These are phyloP conservation scores for Melanostigma gelatinosum DNA, from an alignment of 2,113 vertebrate genomes.

Conservation along the genomic window DNA sequence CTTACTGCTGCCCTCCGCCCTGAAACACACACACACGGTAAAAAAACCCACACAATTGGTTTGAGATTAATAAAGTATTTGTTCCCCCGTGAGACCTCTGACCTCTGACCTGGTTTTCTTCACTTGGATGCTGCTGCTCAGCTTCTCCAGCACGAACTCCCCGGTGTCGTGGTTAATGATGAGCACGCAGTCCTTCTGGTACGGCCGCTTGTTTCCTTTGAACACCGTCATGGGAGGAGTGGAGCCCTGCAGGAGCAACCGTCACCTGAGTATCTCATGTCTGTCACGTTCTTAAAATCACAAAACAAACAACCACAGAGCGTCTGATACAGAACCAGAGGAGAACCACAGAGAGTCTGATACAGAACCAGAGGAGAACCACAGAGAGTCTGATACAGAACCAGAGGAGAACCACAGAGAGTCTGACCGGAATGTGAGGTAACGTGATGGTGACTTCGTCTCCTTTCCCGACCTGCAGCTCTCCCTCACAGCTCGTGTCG, in stretches of 20 bases:
- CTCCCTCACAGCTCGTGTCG: constrained; percentile 95
- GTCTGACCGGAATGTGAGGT: constrained; percentile 95
- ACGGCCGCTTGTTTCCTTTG: constrained; percentile 97
- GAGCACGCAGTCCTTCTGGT: constrained; percentile 98
- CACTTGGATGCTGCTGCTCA: constrained; percentile 98
- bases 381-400: too few relatives aligned
- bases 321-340: too few relatives aligned
- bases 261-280: neutral
- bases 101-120: constrained; percentile 95
- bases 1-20: constrained; percentile 98
- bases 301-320: too few relatives aligned
- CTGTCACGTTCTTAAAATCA: too few relatives aligned
- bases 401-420: too few relatives aligned
- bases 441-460: constrained; percentile 98
- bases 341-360: too few relatives aligned
- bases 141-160: constrained; percentile 95
- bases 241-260: constrained; percentile 85
- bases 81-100: too few relatives aligned
- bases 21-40: constrained; percentile 69
- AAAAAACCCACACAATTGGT: too few relatives aligned
- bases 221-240: constrained; percentile 99
- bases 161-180: constrained; percentile 99
- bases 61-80: too few relatives aligned
- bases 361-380: too few relatives aligned
- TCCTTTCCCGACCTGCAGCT: constrained; percentile 97